Base-by-base conservation (phyloP, 2,113 vertebrate genomes). In the Tragelaphus strepsiceros region DNA sequence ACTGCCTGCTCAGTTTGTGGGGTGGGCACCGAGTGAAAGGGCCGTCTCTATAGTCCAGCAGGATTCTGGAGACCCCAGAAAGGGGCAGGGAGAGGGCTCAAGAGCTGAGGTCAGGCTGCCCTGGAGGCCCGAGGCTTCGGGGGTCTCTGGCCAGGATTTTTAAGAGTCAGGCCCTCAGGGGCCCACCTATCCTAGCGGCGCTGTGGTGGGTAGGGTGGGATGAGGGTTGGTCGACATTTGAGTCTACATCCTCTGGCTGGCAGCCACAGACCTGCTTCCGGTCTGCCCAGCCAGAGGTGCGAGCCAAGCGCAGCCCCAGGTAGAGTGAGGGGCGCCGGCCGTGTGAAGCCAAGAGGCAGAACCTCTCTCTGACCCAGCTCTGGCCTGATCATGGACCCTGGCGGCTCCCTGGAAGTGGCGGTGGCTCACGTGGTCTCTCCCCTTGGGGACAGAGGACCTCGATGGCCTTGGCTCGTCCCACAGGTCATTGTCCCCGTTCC, bases 171-270 rank as follows among this genome's bases (percentile, higher is more conserved):
- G 54, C 6, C 3, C 54, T 26, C 11, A 15, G 51, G 46, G 56
- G 6, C 9, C 24, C 4, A 1, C 13, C 30, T n/a, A 3, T 30
- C 26, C 26, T 10, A 22, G 39, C 0, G 5, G 49, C 0, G 5
- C 6, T 2, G 2, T 4, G 51, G 28, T 35, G 19, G 58, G 19
- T 1, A 15, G 82, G 54, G 3, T 5, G 15, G 6, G 10, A 11
- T 0, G 15, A 61, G 5, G 30, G 30, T 13, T 26, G 43, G 43
- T 35, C 3, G 6, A 11, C 3, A 12, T 32, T 7, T 2, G 56
- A 12, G 35, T 28, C 4, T 22, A 17, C 61, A 56, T 49, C 51
- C 5, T 13, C 11, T 7, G 39, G 80, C 24, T 16, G 13, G 54
- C 24, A 51, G 59, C 30, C 21, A 13, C 2, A 13, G 19, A 15